Evolutionary conservation across 2,797 vertebrate genomes (phyloP).

Genomic region (Apogon hyalosoma): DNA sequence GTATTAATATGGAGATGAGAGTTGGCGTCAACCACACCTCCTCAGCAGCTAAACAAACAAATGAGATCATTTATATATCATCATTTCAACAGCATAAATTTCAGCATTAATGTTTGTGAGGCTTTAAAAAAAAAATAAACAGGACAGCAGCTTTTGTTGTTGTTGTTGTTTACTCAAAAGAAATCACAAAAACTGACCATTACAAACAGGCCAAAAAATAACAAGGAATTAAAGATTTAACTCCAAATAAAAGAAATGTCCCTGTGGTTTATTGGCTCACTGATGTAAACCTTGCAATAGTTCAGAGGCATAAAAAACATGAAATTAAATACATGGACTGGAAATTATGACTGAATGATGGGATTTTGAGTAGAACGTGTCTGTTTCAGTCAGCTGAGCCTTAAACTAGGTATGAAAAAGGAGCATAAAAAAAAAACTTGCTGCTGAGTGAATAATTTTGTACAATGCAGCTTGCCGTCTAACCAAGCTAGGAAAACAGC

Average conservation of each 20-base stretch:
- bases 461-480: not conserved
- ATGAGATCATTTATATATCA: conserved; percentile 26
- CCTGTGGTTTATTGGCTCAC: conserved; percentile 33
- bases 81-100: not conserved
- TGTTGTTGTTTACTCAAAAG: conserved; percentile 61
- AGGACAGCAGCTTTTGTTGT: conserved; percentile 1
- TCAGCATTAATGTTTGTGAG: conserved; percentile 5
- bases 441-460: conserved; percentile 11
- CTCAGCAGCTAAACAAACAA: conserved; percentile 13
- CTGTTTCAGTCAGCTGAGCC: conserved; percentile 15
- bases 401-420: conserved; percentile 5
- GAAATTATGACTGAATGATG: conserved; percentile 10
- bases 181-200: conserved; percentile 56
- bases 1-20: not conserved
- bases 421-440: conserved; percentile 13
- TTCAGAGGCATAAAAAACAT: conserved; percentile 39
- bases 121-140: conserved; percentile 42
- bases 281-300: conserved; percentile 41
- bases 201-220: conserved; percentile 45
- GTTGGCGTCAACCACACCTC: not conserved
- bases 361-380: not conserved
- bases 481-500: no score
- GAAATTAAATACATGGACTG: conserved; percentile 27
- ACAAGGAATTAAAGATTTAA: conserved; percentile 34
- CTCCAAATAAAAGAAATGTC: conserved; percentile 47